Base-by-base conservation (phyloP, 1,140 invertebrate genomes). In the Pseudomyrmex cubaensis region DNA sequence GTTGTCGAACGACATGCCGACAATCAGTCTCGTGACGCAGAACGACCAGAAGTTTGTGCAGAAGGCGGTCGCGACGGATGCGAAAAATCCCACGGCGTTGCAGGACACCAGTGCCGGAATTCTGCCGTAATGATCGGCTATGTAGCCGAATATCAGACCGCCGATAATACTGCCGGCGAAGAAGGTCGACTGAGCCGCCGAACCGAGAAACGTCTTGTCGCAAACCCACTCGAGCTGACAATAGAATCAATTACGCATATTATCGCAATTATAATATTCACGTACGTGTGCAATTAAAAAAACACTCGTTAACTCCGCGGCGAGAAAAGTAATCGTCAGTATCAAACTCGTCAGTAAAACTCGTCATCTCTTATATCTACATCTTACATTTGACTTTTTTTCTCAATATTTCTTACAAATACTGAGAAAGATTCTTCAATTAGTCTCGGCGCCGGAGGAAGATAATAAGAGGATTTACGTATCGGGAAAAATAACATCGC, bases 1-100 rank as follows among this genome's bases (percentile, higher is more conserved):
- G 91, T 98, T 98, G 92, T 98, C 97, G 89, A 98, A 98, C 0
- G 97, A 97, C 69, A 98, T 95, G 25, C 98, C 98, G 0, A 98
- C 97, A 44, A 98, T 94, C 92, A 98, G 97, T 52, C 97, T 95
- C 90, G 97, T 97, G 0, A 97, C 82, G 7, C 96, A 96, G 91
- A 98, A 98, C 0, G 95, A 94, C 95, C 96, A 97, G 90, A 98
- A 98, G 46, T 95, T 96, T 63, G 94, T 94, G 84, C 96, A 96
- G 90, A 97, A 97, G 0, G 97, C 96, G 0, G 97, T 98, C 9
- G 95, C 96, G 1, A 98, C 94, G 0, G 98, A 98, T 0, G 97
- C 97, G 7, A 96, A 91, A 72, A 97, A 96, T 1, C 97, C 97
- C 7, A 98, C 95, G 13, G 97, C 85, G 92, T 98, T 98, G 69